Base-by-base conservation (phyloP, 2,888 invertebrate species). In the Gastracanthus pulcherrimus region DNA sequence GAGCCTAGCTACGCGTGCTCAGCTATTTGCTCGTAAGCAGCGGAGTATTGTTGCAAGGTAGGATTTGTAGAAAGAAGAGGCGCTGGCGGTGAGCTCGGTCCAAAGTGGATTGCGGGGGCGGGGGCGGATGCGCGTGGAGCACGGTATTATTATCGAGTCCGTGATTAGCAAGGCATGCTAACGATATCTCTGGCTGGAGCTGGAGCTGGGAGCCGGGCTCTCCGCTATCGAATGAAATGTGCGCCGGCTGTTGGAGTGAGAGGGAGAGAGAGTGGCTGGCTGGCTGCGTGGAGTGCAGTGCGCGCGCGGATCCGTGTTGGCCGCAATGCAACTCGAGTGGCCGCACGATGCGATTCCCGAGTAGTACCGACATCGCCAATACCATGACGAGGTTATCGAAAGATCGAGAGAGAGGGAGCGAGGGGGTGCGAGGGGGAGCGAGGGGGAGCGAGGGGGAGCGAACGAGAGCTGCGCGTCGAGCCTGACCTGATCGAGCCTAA, bases 161-260 rank as follows among this genome's bases (percentile, higher is more conserved):
- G 89, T 90, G 90, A 90, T 90, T 91, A 91, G 90, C 90, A 91
- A 90, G 90, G 90, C 91, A 91, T 89, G 90, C 89, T 90, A 91
- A 90, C 91, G 91, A 91, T 91, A 91, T 90, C 89, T 90, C 90
- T 88, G 88, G 89, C 89, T 88, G 87, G 87, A 88, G 89, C 48
- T 45, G 19, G 29, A n/a, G 69, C 69, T 19, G 72, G 31, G 48
- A 13, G 87, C 41, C 45, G 41, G 74, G 51, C 69, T 36, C 16
- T 9, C 34, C 16, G 31, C 48, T 38, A 55, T 62, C 45, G 34
- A 76, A 76, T 76, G 76, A 76, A 76, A 38, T 36, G 78, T 82
- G 77, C 72, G 76, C 82, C 83, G 67, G 71, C 38, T 72, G 72
- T 72, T 72, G 60, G 72, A 72, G 72, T 76, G 75, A 38, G n/a